Conservation (phyloP, 2,888 invertebrate species). For the Xylophagus ater region DNA sequence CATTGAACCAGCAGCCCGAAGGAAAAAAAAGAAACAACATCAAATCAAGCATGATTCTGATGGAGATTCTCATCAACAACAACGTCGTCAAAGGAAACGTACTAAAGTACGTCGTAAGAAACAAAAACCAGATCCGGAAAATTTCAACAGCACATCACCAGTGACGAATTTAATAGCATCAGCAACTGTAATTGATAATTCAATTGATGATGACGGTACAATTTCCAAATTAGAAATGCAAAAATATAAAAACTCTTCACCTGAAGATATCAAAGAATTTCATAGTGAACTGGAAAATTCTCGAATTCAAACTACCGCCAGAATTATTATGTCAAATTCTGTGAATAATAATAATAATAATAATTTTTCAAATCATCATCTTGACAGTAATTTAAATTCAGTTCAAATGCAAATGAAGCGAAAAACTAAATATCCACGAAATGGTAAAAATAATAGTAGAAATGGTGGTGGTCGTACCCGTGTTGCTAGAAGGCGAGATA, state of each 20-base stretch:
- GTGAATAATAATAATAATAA: too few species aligned
- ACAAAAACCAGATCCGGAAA: not conserved
- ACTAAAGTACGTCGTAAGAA: conserved; percentile 7
- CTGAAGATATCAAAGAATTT: too few species aligned
- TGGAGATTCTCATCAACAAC: not conserved
- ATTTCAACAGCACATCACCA: not conserved
- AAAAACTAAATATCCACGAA: not conserved
- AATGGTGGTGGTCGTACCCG: not conserved
- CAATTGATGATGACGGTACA: conserved; percentile 2
- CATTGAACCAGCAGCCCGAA: not conserved
- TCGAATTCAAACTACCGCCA: too few species aligned
- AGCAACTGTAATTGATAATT: conserved; percentile 10
- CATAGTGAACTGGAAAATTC: too few species aligned
- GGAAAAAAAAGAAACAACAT: not conserved
- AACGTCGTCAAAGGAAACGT: conserved; percentile 5
- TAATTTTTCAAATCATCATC: too few species aligned
- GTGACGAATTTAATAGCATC: conserved; percentile 11
- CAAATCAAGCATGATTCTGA: not conserved
- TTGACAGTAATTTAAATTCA: too few species aligned
- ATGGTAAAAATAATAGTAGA: not conserved
- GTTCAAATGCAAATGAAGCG: conserved; percentile 10
- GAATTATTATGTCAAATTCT: too few species aligned
- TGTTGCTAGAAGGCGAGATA: conserved; percentile 3
- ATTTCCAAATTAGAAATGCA: too few species aligned
- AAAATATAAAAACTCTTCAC: too few species aligned